These are phyloP conservation scores for Apodemus speciosus DNA, from an alignment of 2,113 vertebrate genomes.

Conservation along the genomic window DNA sequence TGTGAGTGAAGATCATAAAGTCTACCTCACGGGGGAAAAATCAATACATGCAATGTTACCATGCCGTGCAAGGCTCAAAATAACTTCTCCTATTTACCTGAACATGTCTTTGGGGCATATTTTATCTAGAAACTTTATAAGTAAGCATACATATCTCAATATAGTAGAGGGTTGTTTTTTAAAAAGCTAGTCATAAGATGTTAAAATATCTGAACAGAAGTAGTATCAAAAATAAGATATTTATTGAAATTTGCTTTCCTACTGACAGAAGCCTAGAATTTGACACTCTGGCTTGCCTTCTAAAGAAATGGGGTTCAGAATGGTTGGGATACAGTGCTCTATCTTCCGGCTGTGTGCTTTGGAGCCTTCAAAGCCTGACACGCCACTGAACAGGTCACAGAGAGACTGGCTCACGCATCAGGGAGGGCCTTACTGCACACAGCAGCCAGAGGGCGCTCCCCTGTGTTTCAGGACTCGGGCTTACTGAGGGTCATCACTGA, in stretches of 20 bases:
- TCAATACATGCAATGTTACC: background rate
- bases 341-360: background rate
- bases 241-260: background rate
- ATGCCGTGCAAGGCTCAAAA: background rate
- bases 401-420: background rate
- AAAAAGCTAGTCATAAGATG: background rate
- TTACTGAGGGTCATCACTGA: slow-evolving; percentile 86
- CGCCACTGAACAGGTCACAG: rapidly evolving
- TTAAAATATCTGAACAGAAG: slow-evolving; percentile 2
- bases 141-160: background rate
- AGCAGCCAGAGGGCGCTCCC: rapidly evolving
- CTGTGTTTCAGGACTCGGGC: slow-evolving; percentile 88
- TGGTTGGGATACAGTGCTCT: background rate
- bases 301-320: background rate
- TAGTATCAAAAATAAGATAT: background rate
- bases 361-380: background rate
- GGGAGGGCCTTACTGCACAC: background rate
- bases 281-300: background rate
- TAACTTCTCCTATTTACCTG: background rate
- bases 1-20: background rate
- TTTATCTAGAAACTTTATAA: background rate
- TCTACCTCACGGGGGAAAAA: background rate
- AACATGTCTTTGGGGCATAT: background rate
- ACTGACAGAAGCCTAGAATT: background rate
- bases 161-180: background rate